Conservation (phyloP, 2,797 vertebrate genomes). For the Sebastes itinus region DNA sequence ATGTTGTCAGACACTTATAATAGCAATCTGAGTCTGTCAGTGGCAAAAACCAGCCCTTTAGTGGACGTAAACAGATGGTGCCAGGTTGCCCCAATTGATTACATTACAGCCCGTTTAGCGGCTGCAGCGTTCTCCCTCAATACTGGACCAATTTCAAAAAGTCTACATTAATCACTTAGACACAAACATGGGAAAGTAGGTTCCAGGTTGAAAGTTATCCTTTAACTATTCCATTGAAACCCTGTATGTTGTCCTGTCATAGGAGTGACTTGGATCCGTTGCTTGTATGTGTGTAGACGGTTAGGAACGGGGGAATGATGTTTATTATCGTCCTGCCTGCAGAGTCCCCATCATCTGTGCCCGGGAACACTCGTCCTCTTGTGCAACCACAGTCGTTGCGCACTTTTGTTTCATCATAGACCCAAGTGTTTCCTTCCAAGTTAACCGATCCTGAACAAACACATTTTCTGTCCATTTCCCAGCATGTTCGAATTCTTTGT, state of each 20-base stretch:
- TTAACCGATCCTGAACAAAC: slow-evolving; percentile 40
- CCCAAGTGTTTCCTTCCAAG: slow-evolving; percentile 14
- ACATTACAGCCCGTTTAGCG: too few relatives aligned
- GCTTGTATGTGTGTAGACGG: slow-evolving; percentile 13
- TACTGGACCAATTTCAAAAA: too few relatives aligned
- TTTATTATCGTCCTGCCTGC: neutral
- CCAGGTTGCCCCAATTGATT: too few relatives aligned
- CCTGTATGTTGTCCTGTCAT: slow-evolving; percentile 33
- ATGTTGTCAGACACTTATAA: too few relatives aligned
- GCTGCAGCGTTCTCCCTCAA: too few relatives aligned
- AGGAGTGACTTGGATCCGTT: slow-evolving; percentile 30
- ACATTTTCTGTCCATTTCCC: slow-evolving; percentile 21
- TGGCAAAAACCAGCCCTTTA: too few relatives aligned
- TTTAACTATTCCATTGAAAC: slow-evolving; percentile 19
- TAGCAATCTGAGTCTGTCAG: too few relatives aligned
- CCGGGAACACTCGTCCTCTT: slow-evolving; percentile 28
- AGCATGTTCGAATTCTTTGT: slow-evolving; percentile 1
- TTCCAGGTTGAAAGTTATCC: neutral
- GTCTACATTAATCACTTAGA: too few relatives aligned
- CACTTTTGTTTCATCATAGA: slow-evolving; percentile 19
- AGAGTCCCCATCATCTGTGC: slow-evolving; percentile 33
- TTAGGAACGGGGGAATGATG: neutral
- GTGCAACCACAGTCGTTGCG: slow-evolving; percentile 26
- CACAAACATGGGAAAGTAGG: too few relatives aligned
- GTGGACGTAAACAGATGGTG: too few relatives aligned